These are phyloP conservation scores for Hartigia nigra DNA, from an alignment of 2,888 invertebrate species.

Conservation along the genomic window DNA sequence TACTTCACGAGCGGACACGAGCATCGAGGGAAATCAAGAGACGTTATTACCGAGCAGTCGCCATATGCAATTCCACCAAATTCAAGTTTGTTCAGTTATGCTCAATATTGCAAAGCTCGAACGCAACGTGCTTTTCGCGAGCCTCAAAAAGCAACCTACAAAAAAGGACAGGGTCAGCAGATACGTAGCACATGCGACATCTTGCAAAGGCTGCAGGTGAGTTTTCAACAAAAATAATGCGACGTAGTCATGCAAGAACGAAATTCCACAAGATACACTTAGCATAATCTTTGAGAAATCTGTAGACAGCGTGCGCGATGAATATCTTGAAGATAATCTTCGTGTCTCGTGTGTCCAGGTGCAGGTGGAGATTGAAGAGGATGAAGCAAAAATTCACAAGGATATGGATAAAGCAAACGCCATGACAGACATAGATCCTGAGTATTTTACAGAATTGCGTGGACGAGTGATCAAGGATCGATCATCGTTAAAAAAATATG, in stretches of 20 bases:
- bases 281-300: neutral
- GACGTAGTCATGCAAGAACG: neutral
- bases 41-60: conserved; percentile 61
- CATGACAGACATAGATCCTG: conserved; percentile 74
- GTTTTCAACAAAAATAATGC: conserved; percentile 12
- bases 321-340: neutral
- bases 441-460: conserved; percentile 73
- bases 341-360: conserved; percentile 31
- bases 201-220: conserved; percentile 70
- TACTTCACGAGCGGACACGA: conserved; percentile 54
- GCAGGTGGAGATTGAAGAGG: conserved; percentile 37
- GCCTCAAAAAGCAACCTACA: conserved; percentile 53
- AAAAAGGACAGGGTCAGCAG: conserved; percentile 56
- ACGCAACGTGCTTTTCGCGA: conserved; percentile 50
- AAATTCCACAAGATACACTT: neutral
- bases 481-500: conserved; percentile 71
- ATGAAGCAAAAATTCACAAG: conserved; percentile 49
- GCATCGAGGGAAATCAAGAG: conserved; percentile 44
- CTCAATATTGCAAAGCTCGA: conserved; percentile 63
- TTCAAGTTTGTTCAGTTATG: conserved; percentile 64
- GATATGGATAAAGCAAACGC: conserved; percentile 71
- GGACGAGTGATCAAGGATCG: conserved; percentile 72
- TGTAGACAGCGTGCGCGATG: neutral
- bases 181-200: conserved; percentile 66
- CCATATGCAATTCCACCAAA: conserved; percentile 66